phyloP scores from a whole-genome alignment of 2,797 vertebrate genomes.

The Acridotheres tristis region DNA sequence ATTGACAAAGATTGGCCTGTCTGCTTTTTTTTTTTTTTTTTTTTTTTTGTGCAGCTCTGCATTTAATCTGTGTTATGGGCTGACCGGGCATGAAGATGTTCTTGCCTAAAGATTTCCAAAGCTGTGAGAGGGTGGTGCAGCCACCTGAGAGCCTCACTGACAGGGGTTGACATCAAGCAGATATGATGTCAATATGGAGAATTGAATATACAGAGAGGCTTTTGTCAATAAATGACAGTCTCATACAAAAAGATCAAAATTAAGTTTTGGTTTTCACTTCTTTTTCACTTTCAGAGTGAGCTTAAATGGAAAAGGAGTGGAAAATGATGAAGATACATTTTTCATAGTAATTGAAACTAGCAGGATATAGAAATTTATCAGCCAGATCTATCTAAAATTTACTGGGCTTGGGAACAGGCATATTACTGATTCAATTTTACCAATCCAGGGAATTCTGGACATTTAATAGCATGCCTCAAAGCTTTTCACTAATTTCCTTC shows the following conservation, averaged over 20 bases:
- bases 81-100: neutral
- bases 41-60: neutral
- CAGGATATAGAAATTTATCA: neutral
- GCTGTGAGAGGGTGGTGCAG: neutral
- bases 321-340: neutral
- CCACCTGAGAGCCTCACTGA: neutral
- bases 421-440: neutral
- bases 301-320: neutral
- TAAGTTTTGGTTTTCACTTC: accelerated
- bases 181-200: neutral
- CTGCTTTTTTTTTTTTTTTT: neutral
- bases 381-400: neutral
- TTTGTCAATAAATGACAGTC: neutral
- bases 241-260: neutral
- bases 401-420: neutral
- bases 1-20: slow-evolving; percentile 12
- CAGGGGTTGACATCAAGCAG: neutral
- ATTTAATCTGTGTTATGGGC: neutral
- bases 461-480: neutral
- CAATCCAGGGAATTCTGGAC: neutral
- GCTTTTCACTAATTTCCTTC: neutral
- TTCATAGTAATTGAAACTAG: neutral
- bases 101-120: neutral
- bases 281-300: neutral
- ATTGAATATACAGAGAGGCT: neutral